phyloP scores from a whole-genome alignment of 2,888 invertebrate genomes.

The Meganola albula region DNA sequence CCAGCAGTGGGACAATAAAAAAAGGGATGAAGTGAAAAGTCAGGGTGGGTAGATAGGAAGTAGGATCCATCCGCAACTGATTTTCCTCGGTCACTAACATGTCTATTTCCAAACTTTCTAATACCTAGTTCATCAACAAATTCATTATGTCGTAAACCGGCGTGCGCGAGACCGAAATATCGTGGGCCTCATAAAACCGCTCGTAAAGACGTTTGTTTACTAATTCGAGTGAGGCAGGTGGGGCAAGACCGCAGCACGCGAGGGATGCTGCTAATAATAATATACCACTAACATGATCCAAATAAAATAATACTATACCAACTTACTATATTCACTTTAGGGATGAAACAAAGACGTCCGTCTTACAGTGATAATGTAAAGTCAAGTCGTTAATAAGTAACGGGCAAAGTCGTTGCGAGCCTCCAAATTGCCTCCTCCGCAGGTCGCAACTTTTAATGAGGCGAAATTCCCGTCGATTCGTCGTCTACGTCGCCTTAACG shows the following conservation, averaged over 20 bases:
- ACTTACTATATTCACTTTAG: too few relatives aligned
- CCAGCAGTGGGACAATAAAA: too few relatives aligned
- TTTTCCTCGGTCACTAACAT: conserved; percentile 56
- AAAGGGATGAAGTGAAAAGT: too few relatives aligned
- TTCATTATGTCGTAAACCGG: conserved; percentile 77
- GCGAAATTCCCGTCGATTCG: conserved; percentile 72
- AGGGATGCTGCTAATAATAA: conserved; percentile 68
- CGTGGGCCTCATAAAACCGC: conserved; percentile 73
- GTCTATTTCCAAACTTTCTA: conserved; percentile 76
- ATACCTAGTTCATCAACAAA: conserved; percentile 77
- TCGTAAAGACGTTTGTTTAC: conserved; percentile 78
- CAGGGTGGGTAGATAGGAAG: too few relatives aligned
- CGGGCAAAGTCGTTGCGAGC: conserved; percentile 54
- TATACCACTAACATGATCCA: conserved; percentile 33
- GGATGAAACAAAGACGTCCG: conserved; percentile 24
- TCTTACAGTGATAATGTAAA: conserved; percentile 57
- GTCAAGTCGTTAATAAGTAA: conserved; percentile 64
- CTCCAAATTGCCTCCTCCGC: conserved; percentile 72
- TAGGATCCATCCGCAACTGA: conserved; percentile 37
- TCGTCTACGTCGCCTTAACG: conserved; percentile 68
- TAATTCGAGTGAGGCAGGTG: conserved; percentile 76
- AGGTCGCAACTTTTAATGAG: conserved; percentile 78
- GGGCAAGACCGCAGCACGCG: conserved; percentile 48
- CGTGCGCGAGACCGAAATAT: conserved; percentile 75
- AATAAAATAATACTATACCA: conserved; percentile 33